Evolutionary conservation across 2,888 invertebrate species (phyloP).

Genomic region (Diadegma fenestrale): DNA sequence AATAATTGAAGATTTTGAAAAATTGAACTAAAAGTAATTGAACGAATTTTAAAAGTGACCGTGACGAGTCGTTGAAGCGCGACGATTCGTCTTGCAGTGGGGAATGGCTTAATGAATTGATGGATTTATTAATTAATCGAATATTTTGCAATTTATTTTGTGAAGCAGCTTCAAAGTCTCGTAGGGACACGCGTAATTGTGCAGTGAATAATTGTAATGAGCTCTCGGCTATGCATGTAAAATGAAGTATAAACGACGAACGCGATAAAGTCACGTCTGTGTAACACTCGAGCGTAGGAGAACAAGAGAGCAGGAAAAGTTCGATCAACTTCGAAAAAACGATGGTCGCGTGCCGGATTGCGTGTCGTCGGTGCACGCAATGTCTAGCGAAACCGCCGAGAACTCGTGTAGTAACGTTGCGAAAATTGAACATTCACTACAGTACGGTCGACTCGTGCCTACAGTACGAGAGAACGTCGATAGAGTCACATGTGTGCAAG

Average conservation of each 20-base stretch:
- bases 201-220: neutral
- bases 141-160: neutral
- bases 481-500: conserved; percentile 18
- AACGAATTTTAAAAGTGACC: too few species aligned
- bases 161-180: neutral
- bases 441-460: neutral
- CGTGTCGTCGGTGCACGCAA: conserved; percentile 48
- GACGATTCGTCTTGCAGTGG: too few species aligned
- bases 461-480: conserved; percentile 43
- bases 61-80: too few species aligned
- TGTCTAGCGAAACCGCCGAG: conserved; percentile 16
- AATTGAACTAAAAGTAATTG: too few species aligned
- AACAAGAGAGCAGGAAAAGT: conserved; percentile 42
- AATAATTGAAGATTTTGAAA: too few species aligned
- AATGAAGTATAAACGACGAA: neutral
- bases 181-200: neutral
- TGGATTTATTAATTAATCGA: neutral
- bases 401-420: conserved; percentile 11
- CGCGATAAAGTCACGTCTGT: conserved; percentile 12
- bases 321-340: conserved; percentile 61
- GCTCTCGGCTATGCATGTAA: neutral
- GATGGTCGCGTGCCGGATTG: conserved; percentile 51
- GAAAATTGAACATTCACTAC: conserved; percentile 36
- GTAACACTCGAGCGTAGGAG: neutral
- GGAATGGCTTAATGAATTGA: neutral